Conservation (phyloP, 2,797 vertebrate genomes). For the Poeciliopsis infans region DNA sequence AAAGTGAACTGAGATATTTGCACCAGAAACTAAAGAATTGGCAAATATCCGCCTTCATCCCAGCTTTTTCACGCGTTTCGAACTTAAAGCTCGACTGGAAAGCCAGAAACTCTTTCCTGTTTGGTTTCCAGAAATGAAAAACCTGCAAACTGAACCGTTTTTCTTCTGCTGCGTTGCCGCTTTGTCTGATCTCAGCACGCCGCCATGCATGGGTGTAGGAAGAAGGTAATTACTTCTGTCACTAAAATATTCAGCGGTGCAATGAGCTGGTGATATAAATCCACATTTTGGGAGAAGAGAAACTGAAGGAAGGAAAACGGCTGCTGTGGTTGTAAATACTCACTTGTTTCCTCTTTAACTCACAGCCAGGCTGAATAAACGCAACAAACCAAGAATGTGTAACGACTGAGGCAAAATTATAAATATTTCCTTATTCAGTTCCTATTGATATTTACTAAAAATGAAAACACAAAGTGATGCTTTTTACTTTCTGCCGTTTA, state of each 20-base stretch:
- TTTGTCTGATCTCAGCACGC: background rate
- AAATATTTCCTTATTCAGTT: background rate
- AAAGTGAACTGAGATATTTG: too few species aligned
- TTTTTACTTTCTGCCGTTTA: constrained; percentile 37
- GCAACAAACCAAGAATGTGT: background rate
- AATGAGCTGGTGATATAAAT: background rate
- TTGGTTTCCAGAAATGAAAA: background rate
- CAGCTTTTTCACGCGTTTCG: background rate
- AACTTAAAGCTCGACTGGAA: background rate
- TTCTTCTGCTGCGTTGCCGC: background rate
- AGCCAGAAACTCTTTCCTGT: background rate
- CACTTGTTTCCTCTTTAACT: constrained; percentile 1
- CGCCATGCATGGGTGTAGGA: background rate
- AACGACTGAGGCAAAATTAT: background rate
- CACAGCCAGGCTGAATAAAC: constrained; percentile 7
- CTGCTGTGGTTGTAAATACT: background rate
- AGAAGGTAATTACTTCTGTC: constrained; percentile 11
- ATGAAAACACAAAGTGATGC: background rate
- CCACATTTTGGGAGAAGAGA: background rate
- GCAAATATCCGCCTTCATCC: background rate
- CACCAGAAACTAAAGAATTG: too few species aligned
- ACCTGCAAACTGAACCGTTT: background rate
- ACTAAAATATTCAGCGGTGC: background rate
- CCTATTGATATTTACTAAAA: background rate
- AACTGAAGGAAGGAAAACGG: background rate